phyloP scores from a whole-genome alignment of 2,888 invertebrate species.

The Athrips mouffetella region DNA sequence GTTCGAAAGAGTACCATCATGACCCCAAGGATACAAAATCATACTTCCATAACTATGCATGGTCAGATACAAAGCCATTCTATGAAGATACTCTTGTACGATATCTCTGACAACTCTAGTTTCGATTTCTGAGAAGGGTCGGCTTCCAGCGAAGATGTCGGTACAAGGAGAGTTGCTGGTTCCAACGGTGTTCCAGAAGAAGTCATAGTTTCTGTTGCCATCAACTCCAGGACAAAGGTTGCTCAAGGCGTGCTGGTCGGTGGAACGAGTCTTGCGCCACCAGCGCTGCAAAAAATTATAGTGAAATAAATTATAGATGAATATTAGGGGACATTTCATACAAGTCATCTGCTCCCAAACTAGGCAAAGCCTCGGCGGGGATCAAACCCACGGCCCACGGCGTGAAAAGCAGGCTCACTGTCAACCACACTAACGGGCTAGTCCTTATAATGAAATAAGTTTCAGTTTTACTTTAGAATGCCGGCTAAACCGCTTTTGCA shows the following conservation, averaged over 20 bases:
- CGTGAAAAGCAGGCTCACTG: too few relatives aligned
- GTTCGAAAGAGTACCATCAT: slow-evolving; percentile 60
- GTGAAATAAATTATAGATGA: too few relatives aligned
- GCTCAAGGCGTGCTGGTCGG: slow-evolving; percentile 35
- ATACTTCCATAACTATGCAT: slow-evolving; percentile 86
- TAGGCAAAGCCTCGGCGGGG: too few relatives aligned
- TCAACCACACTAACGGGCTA: too few relatives aligned
- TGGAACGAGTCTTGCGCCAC: slow-evolving; percentile 83
- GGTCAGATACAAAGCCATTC: slow-evolving; percentile 82
- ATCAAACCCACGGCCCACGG: too few relatives aligned
- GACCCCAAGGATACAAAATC: slow-evolving; percentile 66
- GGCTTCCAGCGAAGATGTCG: slow-evolving; percentile 80
- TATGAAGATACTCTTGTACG: slow-evolving; percentile 58
- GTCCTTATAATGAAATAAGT: too few relatives aligned
- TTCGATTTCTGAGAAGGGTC: slow-evolving; percentile 83
- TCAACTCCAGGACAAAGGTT: slow-evolving; percentile 82
- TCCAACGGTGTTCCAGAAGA: slow-evolving; percentile 80
- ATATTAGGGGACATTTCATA: too few relatives aligned
- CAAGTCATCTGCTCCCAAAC: too few relatives aligned
- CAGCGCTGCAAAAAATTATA: slow-evolving; percentile 65
- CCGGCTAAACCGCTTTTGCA: too few relatives aligned
- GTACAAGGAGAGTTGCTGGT: slow-evolving; percentile 73
- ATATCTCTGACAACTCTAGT: slow-evolving; percentile 76
- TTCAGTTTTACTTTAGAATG: too few relatives aligned
- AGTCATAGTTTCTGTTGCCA: slow-evolving; percentile 86